Evolutionary conservation across 2,797 vertebrate genomes (phyloP).

Genomic region (Sparidentex hasta): DNA sequence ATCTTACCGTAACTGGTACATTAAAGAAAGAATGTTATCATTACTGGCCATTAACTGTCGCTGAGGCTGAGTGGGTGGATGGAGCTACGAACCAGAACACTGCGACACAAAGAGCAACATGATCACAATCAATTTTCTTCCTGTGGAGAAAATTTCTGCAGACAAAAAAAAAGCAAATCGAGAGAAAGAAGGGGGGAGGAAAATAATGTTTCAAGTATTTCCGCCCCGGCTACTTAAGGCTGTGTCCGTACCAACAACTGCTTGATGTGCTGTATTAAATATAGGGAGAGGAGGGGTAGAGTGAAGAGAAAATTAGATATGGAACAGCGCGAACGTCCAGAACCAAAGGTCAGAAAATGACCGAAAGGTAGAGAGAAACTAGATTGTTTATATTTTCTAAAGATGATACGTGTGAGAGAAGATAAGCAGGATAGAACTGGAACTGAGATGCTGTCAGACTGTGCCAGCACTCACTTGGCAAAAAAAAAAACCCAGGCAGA

Average conservation of each 20-base stretch:
- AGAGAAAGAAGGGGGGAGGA: slow-evolving; percentile 4
- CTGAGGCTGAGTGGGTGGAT: slow-evolving; percentile 38
- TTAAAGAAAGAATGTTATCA: slow-evolving; percentile 19
- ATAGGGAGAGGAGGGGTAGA: slow-evolving; percentile 72
- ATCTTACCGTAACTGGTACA: background rate
- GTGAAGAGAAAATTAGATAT: slow-evolving; percentile 8
- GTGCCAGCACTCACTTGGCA: too few relatives aligned
- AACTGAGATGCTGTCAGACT: too few relatives aligned
- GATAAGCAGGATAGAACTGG: too few relatives aligned
- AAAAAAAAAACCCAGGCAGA: background rate
- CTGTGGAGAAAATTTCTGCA: slow-evolving; percentile 47
- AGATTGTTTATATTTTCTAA: too few relatives aligned
- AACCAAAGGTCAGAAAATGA: slow-evolving; percentile 19
- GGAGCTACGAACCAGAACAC: slow-evolving; percentile 30
- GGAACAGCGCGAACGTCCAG: background rate
- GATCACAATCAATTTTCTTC: slow-evolving; percentile 58
- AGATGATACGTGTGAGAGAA: too few relatives aligned
- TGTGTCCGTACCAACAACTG: background rate
- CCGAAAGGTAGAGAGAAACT: slow-evolving; percentile 8
- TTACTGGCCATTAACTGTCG: slow-evolving; percentile 7
- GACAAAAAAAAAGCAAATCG: slow-evolving; percentile 31
- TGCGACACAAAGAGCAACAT: slow-evolving; percentile 37
- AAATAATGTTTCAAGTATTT: slow-evolving; percentile 36
- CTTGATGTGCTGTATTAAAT: slow-evolving; percentile 58
- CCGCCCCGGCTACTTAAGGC: slow-evolving; percentile 2